Evolutionary conservation across 2,888 invertebrate species (phyloP), one percentile per base, ranked within the genome.

Genomic region (Lacanobia wlatinum): DNA sequence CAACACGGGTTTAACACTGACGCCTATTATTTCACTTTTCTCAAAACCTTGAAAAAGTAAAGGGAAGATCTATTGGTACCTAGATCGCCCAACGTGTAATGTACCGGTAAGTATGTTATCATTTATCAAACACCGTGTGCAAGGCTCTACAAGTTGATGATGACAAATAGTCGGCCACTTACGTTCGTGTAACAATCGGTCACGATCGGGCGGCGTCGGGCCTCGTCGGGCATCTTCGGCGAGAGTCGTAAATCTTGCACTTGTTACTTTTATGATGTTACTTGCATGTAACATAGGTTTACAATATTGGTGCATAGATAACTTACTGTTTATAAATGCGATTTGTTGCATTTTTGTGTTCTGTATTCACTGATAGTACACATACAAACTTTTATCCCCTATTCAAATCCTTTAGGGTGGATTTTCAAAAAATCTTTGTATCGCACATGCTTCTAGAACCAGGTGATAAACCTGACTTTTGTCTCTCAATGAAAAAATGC

Each of bases 141-240:
- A 48, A 48, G 48, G 48, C 48, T 48, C 18, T 60, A 70, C 64
- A 63, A 40, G 53, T 63, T 79, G 85, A 75, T 72, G 79, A 84
- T 70, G 75, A 83, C 68, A 83, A 70, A 83, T 85, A 14, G 70
- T 21, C 16, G 34, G 21, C n/a, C 56, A 40, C 53, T 53, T 52
- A 81, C 21, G n/a, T 16, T 71, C 71, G 21, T 69, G 58, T 58
- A 64, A 53, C 70, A 43, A 80, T 83, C 75, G 70, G 70, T 68
- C 48, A 73, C 64, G 70, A 64, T 83, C 83, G 63, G 67, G 14
- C 23, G 18, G 68, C 23, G 6, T 70, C 84, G 70, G 40, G 46
- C 3, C 4, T 38, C 12, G 23, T 77, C 80, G 77, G 50, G 14
- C 6, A 38, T 55, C 46, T 28, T 61, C 43, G 43, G 70, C n/a